Conservation (phyloP, 2,888 invertebrate species). For the Tachina lurida region DNA sequence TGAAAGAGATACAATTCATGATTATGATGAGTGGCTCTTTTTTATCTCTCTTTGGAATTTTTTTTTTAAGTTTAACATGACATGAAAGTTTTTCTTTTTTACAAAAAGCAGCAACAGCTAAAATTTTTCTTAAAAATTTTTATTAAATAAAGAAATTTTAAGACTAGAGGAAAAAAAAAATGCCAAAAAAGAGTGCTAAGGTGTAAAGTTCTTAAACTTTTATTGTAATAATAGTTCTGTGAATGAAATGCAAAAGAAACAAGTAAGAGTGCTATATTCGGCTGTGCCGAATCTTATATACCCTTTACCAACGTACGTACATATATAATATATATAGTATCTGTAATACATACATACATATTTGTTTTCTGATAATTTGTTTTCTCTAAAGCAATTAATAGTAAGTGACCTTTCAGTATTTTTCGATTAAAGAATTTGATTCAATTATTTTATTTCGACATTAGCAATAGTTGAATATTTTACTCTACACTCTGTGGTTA, state of each 20-base stretch:
- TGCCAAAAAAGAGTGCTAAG: background rate
- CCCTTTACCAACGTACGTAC: too few species aligned
- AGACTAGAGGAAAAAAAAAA: conserved; percentile 1
- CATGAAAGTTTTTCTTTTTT: conserved; percentile 58
- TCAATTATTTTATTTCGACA: too few species aligned
- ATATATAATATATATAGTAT: too few species aligned
- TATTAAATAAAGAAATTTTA: conserved; percentile 4
- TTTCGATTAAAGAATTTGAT: too few species aligned
- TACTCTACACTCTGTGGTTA: too few species aligned
- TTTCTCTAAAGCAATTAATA: too few species aligned
- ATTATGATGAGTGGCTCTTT: conserved; percentile 7
- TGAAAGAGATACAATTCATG: conserved; percentile 23
- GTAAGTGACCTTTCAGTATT: too few species aligned
- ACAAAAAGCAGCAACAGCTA: conserved; percentile 63
- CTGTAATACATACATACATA: too few species aligned
- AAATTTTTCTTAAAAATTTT: conserved; percentile 38
- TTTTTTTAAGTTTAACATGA: conserved; percentile 50
- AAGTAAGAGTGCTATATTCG: too few species aligned
- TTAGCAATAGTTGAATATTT: too few species aligned
- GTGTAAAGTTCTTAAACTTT: background rate
- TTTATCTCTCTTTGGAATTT: conserved; percentile 4
- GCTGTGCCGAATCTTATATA: too few species aligned
- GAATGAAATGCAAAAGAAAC: background rate
- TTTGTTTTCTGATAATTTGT: too few species aligned
- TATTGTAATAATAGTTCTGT: background rate